Conservation (phyloP, 2,797 vertebrate species). For the Ctenopoma kingsleyae region DNA sequence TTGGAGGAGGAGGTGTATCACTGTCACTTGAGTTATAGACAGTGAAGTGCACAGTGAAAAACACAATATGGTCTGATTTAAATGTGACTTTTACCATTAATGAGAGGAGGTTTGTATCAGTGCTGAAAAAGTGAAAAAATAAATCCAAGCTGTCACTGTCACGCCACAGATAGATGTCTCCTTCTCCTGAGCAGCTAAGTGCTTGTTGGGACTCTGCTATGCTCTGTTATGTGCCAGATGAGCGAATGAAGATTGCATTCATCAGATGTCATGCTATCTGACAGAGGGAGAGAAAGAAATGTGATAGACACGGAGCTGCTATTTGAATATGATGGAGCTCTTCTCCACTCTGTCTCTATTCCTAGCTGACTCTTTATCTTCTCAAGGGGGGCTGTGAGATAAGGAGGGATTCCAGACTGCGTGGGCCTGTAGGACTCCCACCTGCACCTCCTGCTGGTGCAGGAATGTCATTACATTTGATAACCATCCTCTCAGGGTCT, state of each 20-base stretch:
- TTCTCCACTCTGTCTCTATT: slow-evolving; percentile 73
- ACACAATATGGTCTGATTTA: background rate
- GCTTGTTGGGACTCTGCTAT: slow-evolving; percentile 51
- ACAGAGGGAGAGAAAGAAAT: slow-evolving; percentile 45
- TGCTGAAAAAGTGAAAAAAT: slow-evolving; percentile 4
- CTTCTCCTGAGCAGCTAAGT: slow-evolving; percentile 33
- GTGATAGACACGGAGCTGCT: slow-evolving; percentile 53
- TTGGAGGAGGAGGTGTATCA: slow-evolving; percentile 63
- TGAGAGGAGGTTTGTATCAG: background rate
- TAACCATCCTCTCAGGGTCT: background rate
- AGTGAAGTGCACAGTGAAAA: slow-evolving; percentile 11
- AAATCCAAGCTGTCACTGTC: slow-evolving; percentile 20
- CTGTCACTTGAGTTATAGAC: slow-evolving; percentile 16
- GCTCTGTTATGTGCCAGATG: slow-evolving; percentile 42
- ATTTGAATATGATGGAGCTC: slow-evolving; percentile 73
- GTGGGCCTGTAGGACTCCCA: slow-evolving; percentile 3
- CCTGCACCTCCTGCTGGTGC: slow-evolving; percentile 71
- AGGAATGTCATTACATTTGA: slow-evolving; percentile 17
- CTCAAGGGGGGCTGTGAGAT: slow-evolving; percentile 59
- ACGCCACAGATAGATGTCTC: slow-evolving; percentile 36
- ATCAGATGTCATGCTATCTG: slow-evolving; percentile 55
- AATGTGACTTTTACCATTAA: background rate
- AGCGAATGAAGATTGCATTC: slow-evolving; percentile 36
- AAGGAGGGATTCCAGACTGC: slow-evolving; percentile 66
- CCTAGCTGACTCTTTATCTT: slow-evolving; percentile 76